Evolutionary conservation across 1,140 invertebrate genomes (phyloP).

Genomic region (Yoshiicerus persimilis): DNA sequence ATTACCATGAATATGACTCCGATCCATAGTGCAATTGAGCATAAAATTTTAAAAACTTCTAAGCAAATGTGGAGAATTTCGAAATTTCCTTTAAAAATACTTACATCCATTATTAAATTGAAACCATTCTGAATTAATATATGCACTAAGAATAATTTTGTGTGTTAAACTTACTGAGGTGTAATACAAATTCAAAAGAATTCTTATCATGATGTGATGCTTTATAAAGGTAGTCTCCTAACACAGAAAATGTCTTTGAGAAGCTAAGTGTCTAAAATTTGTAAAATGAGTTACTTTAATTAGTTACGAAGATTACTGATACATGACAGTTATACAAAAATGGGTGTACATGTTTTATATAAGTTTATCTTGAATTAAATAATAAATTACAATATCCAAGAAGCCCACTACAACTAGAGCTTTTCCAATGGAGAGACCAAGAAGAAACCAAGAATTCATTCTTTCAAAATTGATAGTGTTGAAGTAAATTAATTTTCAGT

Average conservation of each 20-base stretch:
- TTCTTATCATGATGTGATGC: background rate
- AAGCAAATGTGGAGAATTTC: conserved; percentile 2
- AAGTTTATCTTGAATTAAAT: background rate
- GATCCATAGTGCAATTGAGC: conserved; percentile 7
- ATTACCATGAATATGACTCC: conserved; percentile 25
- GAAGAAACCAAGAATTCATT: conserved; percentile 14
- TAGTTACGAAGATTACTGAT: too few relatives aligned
- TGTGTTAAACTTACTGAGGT: background rate
- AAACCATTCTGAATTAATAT: background rate
- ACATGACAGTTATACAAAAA: too few relatives aligned
- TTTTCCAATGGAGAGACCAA: conserved; percentile 23
- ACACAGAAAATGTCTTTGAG: background rate
- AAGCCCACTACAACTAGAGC: conserved; percentile 25
- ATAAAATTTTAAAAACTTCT: conserved; percentile 24
- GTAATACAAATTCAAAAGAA: background rate
- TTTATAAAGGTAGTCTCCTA: background rate
- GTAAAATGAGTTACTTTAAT: background rate
- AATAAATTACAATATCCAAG: conserved; percentile 16
- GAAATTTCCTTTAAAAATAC: background rate
- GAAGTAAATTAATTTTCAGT: too few relatives aligned
- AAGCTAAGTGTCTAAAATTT: background rate
- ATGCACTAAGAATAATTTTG: background rate
- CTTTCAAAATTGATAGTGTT: background rate
- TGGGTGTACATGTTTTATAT: background rate
- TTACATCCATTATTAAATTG: too few relatives aligned